These are phyloP conservation scores for Brachyistius frenatus DNA, from an alignment of 2,113 vertebrate species.

Conservation along the genomic window DNA sequence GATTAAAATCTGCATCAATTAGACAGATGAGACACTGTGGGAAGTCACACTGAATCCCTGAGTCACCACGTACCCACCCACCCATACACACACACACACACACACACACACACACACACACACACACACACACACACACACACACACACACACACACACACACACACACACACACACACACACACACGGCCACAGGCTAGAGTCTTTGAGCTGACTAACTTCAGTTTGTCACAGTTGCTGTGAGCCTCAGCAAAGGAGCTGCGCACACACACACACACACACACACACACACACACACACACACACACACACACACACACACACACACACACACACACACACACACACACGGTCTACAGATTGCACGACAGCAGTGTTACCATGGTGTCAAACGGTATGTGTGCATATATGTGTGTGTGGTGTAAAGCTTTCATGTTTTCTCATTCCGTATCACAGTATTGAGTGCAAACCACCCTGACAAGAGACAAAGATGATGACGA, in stretches of 20 bases:
- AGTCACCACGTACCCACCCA: slow-evolving; percentile 11
- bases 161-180: slow-evolving; percentile 14
- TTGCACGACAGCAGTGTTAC: slow-evolving; percentile 29
- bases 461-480: background rate
- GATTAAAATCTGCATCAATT: slow-evolving; percentile 59
- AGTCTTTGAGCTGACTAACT: slow-evolving; percentile 29
- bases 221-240: slow-evolving; percentile 22
- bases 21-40: slow-evolving; percentile 36
- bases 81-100: background rate
- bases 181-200: background rate
- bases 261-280: background rate
- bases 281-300: background rate
- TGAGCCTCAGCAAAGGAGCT: background rate
- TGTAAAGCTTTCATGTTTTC: slow-evolving; percentile 19
- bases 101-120: slow-evolving; percentile 15
- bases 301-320: background rate
- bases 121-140: slow-evolving; percentile 5
- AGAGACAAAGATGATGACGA: slow-evolving; percentile 22
- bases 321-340: background rate
- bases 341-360: background rate
- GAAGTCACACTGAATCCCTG: slow-evolving; percentile 41
- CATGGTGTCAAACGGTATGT: slow-evolving; percentile 21
- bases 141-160: background rate
- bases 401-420: background rate
- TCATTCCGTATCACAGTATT: background rate